These are phyloP conservation scores for Urophycis tenuis DNA, from an alignment of 2,797 vertebrate species.

Conservation along the genomic window DNA sequence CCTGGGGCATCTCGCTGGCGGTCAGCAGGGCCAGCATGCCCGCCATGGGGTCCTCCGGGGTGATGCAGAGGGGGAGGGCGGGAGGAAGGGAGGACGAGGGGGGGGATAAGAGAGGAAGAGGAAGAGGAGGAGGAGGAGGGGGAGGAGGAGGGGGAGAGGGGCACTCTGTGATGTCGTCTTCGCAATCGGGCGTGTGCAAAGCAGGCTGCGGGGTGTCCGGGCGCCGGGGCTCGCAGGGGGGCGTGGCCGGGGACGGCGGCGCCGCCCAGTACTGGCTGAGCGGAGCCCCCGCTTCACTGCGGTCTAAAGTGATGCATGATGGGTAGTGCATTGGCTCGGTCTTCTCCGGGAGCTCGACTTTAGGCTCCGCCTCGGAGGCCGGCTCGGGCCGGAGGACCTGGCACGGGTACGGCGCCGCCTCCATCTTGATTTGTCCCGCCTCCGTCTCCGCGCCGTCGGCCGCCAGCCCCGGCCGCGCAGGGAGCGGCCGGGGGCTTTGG, in stretches of 20 bases:
- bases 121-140: constrained; percentile 35
- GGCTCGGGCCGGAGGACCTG: constrained; percentile 60
- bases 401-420: constrained; percentile 55
- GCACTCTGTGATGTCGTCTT: constrained; percentile 48
- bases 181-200: constrained; percentile 27
- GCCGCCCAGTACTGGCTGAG: constrained; percentile 12
- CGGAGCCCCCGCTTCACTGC: constrained; percentile 25
- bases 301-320: constrained; percentile 31
- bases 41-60: constrained; percentile 83
- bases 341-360: constrained; percentile 50
- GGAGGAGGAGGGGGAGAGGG: constrained; percentile 38
- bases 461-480: constrained; percentile 47
- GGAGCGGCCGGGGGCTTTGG: constrained; percentile 34
- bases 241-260: constrained; percentile 29
- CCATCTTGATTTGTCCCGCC: constrained; percentile 58
- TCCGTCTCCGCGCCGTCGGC: constrained; percentile 61
- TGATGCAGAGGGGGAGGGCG: constrained; percentile 44
- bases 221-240: constrained; percentile 16
- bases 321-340: constrained; percentile 52
- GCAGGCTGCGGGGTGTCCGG: constrained; percentile 18
- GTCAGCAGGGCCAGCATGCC: constrained; percentile 87
- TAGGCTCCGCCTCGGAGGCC: constrained; percentile 54
- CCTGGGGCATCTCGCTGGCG: constrained; percentile 84
- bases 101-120: constrained; percentile 44
- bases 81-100: constrained; percentile 33